phyloP scores from a whole-genome alignment of 2,113 vertebrate species.

The Sisor rabdophorus region DNA sequence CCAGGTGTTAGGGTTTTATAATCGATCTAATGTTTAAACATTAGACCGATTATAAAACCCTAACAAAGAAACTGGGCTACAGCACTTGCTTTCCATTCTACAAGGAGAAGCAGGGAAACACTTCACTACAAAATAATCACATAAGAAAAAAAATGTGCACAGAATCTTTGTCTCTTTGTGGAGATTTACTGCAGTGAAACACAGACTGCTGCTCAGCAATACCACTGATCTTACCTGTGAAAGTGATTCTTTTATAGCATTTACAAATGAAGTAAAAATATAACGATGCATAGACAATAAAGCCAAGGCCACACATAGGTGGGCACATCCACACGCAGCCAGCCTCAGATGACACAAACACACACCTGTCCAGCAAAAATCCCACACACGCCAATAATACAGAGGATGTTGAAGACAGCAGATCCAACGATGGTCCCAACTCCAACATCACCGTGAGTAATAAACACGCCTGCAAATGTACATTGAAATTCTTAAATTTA shows the following conservation, averaged over 20 bases:
- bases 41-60: neutral
- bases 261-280: neutral
- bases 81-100: neutral
- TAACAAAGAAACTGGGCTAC: neutral
- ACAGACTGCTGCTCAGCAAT: neutral
- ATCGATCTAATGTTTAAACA: neutral
- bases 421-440: slow-evolving; percentile 97
- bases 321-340: too few relatives aligned
- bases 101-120: neutral
- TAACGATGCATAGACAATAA: neutral
- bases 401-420: slow-evolving; percentile 96
- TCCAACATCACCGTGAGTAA: slow-evolving; percentile 95
- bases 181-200: neutral
- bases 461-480: slow-evolving; percentile 84
- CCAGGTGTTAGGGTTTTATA: too few relatives aligned
- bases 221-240: too few relatives aligned
- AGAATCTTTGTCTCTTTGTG: neutral
- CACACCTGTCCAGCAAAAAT: slow-evolving; percentile 94
- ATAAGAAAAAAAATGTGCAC: neutral
- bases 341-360: too few relatives aligned
- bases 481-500: slow-evolving; percentile 29
- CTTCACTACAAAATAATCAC: neutral
- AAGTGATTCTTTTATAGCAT: too few relatives aligned
- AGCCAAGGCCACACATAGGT: too few relatives aligned
- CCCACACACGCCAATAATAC: slow-evolving; percentile 95